Percentiles rank a stretch among this genome's conserved stretches.
phyloP scores from a whole-genome alignment of 2,797 vertebrate species.

The Enteromius thamalakanensis region DNA sequence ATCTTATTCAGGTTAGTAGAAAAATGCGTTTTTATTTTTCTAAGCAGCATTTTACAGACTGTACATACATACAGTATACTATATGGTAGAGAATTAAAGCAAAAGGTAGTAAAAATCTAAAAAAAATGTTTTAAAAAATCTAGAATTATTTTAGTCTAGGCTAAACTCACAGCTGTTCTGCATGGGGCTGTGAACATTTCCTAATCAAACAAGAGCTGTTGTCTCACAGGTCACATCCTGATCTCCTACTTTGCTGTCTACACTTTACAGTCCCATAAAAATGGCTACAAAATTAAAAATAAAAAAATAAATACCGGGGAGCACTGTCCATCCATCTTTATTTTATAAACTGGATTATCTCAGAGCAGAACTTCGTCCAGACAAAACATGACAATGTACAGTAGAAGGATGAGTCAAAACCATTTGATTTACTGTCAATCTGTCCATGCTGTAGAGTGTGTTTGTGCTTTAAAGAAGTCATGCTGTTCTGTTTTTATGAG shows the following conservation, averaged over 20 bases:
- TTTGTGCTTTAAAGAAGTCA: background rate
- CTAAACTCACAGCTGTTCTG: slow-evolving; percentile 6
- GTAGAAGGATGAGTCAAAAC: background rate
- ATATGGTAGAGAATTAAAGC: background rate
- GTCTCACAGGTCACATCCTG: background rate
- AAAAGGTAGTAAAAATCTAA: background rate
- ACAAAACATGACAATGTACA: background rate
- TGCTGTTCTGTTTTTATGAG: slow-evolving; percentile 1
- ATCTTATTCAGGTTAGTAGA: too few relatives aligned
- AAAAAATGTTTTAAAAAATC: too few relatives aligned
- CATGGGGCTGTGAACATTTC: background rate
- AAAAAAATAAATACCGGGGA: background rate
- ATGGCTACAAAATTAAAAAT: background rate
- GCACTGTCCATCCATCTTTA: background rate
- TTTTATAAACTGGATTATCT: background rate
- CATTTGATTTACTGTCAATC: background rate
- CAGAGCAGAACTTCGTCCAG: background rate
- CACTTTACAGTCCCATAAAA: background rate
- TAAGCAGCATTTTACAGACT: too few relatives aligned
- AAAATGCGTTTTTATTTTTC: too few relatives aligned
- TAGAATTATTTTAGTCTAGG: background rate
- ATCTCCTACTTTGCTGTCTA: background rate
- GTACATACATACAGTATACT: background rate
- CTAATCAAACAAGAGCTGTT: background rate
- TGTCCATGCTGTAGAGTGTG: background rate